phyloP scores from a whole-genome alignment of 2,797 vertebrate species.

The Epinephelus malabaricus region DNA sequence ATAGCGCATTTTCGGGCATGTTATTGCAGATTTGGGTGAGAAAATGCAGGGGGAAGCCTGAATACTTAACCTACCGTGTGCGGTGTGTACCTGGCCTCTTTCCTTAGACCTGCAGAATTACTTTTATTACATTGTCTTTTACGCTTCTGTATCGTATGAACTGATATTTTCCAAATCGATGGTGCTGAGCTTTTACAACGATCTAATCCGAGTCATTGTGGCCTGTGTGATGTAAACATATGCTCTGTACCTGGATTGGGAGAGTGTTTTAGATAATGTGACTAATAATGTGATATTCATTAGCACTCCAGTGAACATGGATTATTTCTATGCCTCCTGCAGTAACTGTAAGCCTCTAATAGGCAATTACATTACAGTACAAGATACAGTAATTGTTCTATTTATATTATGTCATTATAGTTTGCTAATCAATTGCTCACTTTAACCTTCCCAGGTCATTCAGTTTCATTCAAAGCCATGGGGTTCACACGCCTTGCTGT shows the following conservation, averaged over 20 bases:
- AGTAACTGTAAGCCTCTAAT: conserved; percentile 16
- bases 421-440: conserved; percentile 41
- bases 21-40: conserved; percentile 71
- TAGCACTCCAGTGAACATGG: not conserved
- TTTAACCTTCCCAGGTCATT: conserved; percentile 73
- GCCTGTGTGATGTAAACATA: conserved; percentile 74
- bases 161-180: not conserved
- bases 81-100: not conserved
- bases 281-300: conserved; percentile 39
- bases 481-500: conserved; percentile 77
- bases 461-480: conserved; percentile 77
- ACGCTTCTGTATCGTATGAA: not conserved
- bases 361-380: conserved; percentile 9
- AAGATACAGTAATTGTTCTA: not conserved
- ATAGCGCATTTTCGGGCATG: conserved; percentile 74
- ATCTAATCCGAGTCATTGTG: conserved; percentile 52
- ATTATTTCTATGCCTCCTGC: conserved; percentile 3
- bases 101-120: not conserved
- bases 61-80: conserved; percentile 48
- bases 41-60: conserved; percentile 52
- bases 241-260: conserved; percentile 32
- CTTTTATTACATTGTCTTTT: not conserved
- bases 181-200: conserved; percentile 20
- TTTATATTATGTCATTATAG: conserved; percentile 21
- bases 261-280: conserved; percentile 27